These are phyloP conservation scores for Sylvilagus floridanus DNA, from an alignment of 2,797 vertebrate genomes.

Conservation along the genomic window DNA sequence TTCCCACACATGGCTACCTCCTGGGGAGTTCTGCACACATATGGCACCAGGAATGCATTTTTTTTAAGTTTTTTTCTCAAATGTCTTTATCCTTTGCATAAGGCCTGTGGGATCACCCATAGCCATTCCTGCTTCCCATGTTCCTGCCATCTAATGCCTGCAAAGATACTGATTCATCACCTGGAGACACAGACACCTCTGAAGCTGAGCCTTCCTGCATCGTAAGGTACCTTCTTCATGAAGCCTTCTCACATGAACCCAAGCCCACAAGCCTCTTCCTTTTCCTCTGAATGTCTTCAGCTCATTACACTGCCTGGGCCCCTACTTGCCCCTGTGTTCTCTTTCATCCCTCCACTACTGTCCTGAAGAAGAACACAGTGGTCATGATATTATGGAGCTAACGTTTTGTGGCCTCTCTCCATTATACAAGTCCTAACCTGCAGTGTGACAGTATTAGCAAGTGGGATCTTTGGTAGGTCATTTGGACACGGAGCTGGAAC, in stretches of 20 bases:
- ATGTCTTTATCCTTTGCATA: not conserved
- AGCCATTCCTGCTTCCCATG: not conserved
- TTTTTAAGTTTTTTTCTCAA: slow-evolving; percentile 17
- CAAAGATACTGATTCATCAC: not conserved
- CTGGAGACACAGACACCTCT: not conserved
- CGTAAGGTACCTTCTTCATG: not conserved
- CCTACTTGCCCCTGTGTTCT: not conserved
- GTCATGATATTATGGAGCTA: not conserved
- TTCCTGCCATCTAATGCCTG: not conserved
- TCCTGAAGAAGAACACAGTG: not conserved
- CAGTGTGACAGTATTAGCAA: not conserved
- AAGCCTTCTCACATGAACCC: not conserved
- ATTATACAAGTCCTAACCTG: not conserved
- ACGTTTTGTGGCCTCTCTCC: no score
- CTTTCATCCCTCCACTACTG: not conserved
- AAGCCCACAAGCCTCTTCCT: not conserved
- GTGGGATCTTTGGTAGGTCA: not conserved
- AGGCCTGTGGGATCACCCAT: not conserved
- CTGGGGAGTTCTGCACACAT: not conserved
- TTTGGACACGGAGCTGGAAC: not conserved
- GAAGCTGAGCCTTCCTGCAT: not conserved
- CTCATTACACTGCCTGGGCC: not conserved
- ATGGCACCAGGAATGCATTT: not conserved
- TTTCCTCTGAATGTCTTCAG: not conserved
- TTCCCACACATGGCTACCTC: not conserved